Evolutionary conservation across 2,888 invertebrate genomes (phyloP).

Genomic region (Eupithecia abbreviata): DNA sequence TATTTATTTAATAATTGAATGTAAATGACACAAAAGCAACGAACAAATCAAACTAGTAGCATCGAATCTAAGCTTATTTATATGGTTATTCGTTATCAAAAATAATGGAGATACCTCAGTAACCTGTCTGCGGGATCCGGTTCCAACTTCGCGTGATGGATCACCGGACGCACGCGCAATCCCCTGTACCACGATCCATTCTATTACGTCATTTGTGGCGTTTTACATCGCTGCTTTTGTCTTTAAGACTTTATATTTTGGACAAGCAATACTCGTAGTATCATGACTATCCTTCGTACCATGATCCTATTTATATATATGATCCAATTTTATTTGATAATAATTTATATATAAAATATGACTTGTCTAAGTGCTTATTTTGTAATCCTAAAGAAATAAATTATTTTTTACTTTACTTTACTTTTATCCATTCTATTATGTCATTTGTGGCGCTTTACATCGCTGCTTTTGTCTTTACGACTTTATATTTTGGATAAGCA

Average conservation of each 20-base stretch:
- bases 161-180: conserved; percentile 71
- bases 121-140: conserved; percentile 74
- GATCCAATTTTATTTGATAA: too few relatives aligned
- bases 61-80: conserved; percentile 40
- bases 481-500: too few relatives aligned
- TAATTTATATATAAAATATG: too few relatives aligned
- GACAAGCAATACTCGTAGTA: background rate
- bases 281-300: background rate
- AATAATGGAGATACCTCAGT: conserved; percentile 65
- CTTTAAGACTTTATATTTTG: background rate
- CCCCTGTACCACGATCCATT: conserved; percentile 49
- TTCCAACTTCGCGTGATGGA: conserved; percentile 79
- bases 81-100: conserved; percentile 51
- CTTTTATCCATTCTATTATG: too few relatives aligned
- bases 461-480: too few relatives aligned
- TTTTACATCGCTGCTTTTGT: conserved; percentile 7
- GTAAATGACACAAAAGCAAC: background rate
- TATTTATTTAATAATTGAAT: background rate
- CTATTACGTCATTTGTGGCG: conserved; percentile 21
- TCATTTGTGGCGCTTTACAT: background rate
- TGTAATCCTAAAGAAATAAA: too few relatives aligned
- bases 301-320: too few relatives aligned
- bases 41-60: conserved; percentile 22
- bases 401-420: too few relatives aligned
- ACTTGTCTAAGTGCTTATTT: too few relatives aligned